Evolutionary conservation across 2,888 invertebrate genomes (phyloP), one percentile per base, ranked within the genome.

Genomic region (Melanostoma scalare): DNA sequence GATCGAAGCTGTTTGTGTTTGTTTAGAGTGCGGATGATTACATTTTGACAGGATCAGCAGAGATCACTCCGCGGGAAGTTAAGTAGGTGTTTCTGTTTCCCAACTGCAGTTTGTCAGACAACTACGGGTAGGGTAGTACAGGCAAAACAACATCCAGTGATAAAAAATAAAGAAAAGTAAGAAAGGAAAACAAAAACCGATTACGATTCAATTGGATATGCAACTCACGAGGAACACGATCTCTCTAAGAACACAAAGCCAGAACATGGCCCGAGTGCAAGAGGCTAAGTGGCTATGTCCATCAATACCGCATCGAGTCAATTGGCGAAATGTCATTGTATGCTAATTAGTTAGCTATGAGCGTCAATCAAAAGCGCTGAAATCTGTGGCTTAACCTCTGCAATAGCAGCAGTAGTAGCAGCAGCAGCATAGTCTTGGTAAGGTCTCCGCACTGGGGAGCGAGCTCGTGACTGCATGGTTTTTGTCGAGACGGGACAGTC

Each of bases 261-360:
- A 61, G 63, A 77, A 78, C 74, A 75, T 55, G 67, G 65, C 53
- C 63, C 48, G 60, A 79, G 84, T 84, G 84, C 84, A 84, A 75
- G 78, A 75, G 84, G 84, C 84, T 84, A 84, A 84, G 84, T 84
- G 84, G 84, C 78, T 84, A 71, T 79, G 78, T 84, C 84, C 78
- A 84, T 84, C 84, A 84, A 79, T 84, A 78, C 84, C 61, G 84
- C 84, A 74, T 84, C 78, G 78, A 84, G 84, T 78, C 84, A 84
- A 84, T 84, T 84, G 84, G 84, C 74, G 74, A 84, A 84, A 84
- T 84, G 84, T 84, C 84, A 84, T 84, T 84, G 84, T 84, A 84
- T 84, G 84, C 79, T 84, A 84, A 84, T 84, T 78, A 84, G 84
- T 74, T 78, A 74, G 84, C 74, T 84, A 84, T 82, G 82, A 82